A percentile compares a stretch with the other conserved stretches of the same genome.
Conservation (phyloP, 2,888 invertebrate genomes). For the Andrena camellia region DNA sequence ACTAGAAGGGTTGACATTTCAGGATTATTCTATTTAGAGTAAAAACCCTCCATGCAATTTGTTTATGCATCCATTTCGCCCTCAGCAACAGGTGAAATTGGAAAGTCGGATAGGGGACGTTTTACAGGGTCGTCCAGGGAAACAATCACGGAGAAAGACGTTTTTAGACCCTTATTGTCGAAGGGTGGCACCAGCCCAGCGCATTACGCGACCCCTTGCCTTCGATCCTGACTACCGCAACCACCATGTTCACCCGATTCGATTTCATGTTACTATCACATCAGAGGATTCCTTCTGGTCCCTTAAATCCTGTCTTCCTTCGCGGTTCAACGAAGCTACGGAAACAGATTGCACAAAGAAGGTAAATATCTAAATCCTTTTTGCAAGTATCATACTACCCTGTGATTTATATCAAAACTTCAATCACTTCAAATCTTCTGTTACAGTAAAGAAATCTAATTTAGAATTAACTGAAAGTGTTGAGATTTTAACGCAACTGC, state of each 20-base stretch:
- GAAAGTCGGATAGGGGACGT: constrained; percentile 12
- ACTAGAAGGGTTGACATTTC: too few relatives aligned
- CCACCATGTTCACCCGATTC: constrained; percentile 40
- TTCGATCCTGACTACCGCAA: constrained; percentile 25
- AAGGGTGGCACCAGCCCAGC: constrained; percentile 31
- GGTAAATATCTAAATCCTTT: constrained; percentile 26
- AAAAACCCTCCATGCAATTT: too few relatives aligned
- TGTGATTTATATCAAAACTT: too few relatives aligned
- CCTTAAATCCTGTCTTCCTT: constrained; percentile 52
- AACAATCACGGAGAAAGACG: constrained; percentile 31
- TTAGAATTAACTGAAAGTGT: too few relatives aligned
- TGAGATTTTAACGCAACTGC: too few relatives aligned
- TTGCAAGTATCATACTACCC: too few relatives aligned
- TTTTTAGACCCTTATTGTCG: constrained; percentile 40
- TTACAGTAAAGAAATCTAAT: too few relatives aligned
- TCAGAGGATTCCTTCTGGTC: constrained; percentile 33
- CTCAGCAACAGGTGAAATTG: constrained; percentile 42
- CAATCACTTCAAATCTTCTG: too few relatives aligned
- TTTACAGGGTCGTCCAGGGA: constrained; percentile 12
- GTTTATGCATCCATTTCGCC: background rate
- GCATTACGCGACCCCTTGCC: constrained; percentile 4
- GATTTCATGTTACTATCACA: constrained; percentile 32
- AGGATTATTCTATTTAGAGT: too few relatives aligned
- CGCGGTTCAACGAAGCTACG: constrained; percentile 17
- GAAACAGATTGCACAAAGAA: constrained; percentile 59